phyloP scores from a whole-genome alignment of 2,797 vertebrate species.

The Neomorphus geoffroyi region DNA sequence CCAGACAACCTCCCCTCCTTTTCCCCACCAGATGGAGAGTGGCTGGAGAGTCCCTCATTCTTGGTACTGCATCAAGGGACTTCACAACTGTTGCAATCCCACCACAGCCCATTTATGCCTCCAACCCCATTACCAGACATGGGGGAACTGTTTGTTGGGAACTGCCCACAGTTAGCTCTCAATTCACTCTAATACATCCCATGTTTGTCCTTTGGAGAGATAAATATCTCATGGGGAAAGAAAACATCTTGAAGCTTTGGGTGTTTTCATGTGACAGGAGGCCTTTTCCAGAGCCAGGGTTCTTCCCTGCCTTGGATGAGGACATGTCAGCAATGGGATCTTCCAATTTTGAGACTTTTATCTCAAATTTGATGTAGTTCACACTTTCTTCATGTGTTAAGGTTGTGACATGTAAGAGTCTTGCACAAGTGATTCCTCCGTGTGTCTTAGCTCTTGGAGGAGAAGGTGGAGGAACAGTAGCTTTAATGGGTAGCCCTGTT shows the following conservation, averaged over 20 bases:
- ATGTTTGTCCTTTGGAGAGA: not conserved
- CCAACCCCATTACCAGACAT: not conserved
- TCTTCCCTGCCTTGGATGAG: not conserved
- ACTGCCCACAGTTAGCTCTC: not conserved
- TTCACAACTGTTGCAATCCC: not conserved
- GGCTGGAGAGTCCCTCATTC: rapidly evolving
- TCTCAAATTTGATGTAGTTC: not conserved
- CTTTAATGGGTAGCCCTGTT: not conserved
- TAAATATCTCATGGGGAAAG: not conserved
- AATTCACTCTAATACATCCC: not conserved
- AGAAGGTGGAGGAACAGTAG: not conserved
- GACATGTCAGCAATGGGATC: not conserved
- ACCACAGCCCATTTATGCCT: rapidly evolving
- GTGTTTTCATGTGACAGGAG: not conserved
- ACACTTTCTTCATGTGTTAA: not conserved
- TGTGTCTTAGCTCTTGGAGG: not conserved
- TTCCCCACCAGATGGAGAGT: not conserved
- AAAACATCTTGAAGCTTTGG: not conserved
- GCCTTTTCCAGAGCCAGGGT: rapidly evolving
- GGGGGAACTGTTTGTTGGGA: not conserved
- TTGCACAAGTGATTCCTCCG: not conserved
- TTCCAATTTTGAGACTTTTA: not conserved
- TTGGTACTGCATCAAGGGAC: rapidly evolving
- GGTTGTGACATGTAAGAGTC: rapidly evolving
- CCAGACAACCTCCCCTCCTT: not conserved